Evolutionary conservation across 2,113 vertebrate genomes (phyloP).

Genomic region (Micromys minutus): DNA sequence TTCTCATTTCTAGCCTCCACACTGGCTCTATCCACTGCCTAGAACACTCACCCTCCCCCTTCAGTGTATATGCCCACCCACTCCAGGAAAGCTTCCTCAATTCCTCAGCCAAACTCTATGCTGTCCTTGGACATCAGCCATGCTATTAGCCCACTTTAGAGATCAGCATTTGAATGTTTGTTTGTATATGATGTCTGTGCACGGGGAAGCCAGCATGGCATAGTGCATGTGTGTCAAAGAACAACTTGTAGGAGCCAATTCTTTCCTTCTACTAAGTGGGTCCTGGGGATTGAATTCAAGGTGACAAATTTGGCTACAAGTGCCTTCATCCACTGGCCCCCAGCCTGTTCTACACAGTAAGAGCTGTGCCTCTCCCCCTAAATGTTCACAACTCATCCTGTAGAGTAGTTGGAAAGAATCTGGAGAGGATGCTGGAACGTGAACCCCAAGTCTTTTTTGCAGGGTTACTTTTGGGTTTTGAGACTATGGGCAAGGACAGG

Average conservation of each 20-base stretch:
- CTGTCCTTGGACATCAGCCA: background rate
- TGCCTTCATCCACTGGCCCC: background rate
- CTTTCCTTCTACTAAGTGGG: background rate
- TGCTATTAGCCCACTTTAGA: background rate
- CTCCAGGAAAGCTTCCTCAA: slow-evolving; percentile 18
- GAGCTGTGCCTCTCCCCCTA: background rate
- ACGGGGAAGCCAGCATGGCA: background rate
- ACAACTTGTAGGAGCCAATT: background rate
- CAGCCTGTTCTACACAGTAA: background rate
- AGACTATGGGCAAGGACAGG: background rate
- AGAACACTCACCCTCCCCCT: background rate
- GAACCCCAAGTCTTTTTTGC: background rate
- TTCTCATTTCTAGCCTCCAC: background rate
- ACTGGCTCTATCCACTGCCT: background rate
- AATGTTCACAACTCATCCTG: background rate
- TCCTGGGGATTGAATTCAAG: background rate
- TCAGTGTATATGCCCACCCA: background rate
- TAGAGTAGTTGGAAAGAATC: background rate
- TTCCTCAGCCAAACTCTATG: background rate
- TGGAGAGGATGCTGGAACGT: background rate
- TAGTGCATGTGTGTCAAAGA: background rate
- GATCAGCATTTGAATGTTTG: background rate
- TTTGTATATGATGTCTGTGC: background rate
- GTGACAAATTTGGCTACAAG: background rate
- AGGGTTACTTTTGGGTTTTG: rapidly evolving